Evolutionary conservation across 2,113 vertebrate species (phyloP), one percentile per base, ranked within the genome.

Genomic region (Pelvicachromis taeniatus): DNA sequence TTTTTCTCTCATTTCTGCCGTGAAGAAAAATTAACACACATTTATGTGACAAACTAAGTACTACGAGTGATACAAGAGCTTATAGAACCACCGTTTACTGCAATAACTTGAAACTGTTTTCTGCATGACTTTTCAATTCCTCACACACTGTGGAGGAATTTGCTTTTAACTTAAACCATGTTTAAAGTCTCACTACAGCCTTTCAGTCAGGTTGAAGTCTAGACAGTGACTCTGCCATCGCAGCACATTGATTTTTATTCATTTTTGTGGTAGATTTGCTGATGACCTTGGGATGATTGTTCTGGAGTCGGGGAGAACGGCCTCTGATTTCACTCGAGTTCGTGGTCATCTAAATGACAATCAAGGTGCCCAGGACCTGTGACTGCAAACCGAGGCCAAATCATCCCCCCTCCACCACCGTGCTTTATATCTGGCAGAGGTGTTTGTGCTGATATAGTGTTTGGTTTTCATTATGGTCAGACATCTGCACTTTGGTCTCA

Each of bases 321-420:
- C 5, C 63, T 45, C 38, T 0, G 3, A 42, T 42, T 68, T 68
- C 7, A 23, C n/a, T 42, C 7, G 5, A 14, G 35, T 68, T 9
- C 0, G 2, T 23, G 21, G 13, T 70, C 21, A 9, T 42, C 12
- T 45, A 42, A 45, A 68, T 42, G n/a, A 23, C 35, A 63, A 4
- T n/a, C 40, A 2, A 23, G 63, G n/a, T 23, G 40, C n/a, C 63
- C n/a, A 9, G 40, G n/a, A 42, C 38, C 63, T 16, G 38, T 42
- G n/a, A n/a, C 12, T 68, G 38, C n/a, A 68, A 42, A 42, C n/a
- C 0, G 12, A 68, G 63, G 0, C 7, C 13, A 45, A 42, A 16
- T 45, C n/a, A 10, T 45, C 5, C 9, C 63, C 38, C 38, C 8
- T 70, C 38, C 38, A 45, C 63, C 63, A 2, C 63, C 8, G 4